Base-by-base conservation (phyloP, 2,888 invertebrate species). In the Chaetoderma sp. region DNA sequence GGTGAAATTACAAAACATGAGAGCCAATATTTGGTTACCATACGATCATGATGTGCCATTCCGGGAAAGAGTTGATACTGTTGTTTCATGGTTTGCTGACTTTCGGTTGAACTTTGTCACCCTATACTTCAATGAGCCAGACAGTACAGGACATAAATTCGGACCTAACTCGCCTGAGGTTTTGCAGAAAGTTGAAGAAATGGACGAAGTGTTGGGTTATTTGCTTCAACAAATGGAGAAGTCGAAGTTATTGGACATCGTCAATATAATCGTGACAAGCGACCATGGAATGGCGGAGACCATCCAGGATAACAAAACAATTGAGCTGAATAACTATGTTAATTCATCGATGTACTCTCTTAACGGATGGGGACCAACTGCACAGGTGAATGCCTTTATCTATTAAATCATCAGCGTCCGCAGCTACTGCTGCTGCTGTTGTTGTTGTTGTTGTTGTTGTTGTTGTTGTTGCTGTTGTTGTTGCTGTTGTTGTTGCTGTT, bases 31-130 rank as follows among this genome's bases (percentile, higher is more conserved):
- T 16, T 79, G 70, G 70, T 33, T 54, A 6, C 30, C 74, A 2
- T 91, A 88, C 77, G 82, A 89, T 65, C 63, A 71, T 74, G 68
- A 75, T 5, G 75, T 88, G 0, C 83, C 89, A 47, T 90, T 89
- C 87, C 83, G 87, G 70, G 78, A 88, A 4, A 86, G 92, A 49
- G 86, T 92, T 18, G 90, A 92, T 71, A 88, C 83, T 0, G 88
- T 89, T 1, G 85, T 92, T 28, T 84, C 88, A 5, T 82, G 80
- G 82, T 63, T 83, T 28, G 49, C 64, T 1, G 74, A 71, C 8
- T 23, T 52, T 3, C 47, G 54, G 45, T 27, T 69, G 3, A 72
- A 78, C 58, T 56, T 81, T 6, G 80, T 65, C 1, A 66, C 76
- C 8, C 28, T 83, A 6, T 83, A 83, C 64, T 78, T 79, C 63